Evolutionary conservation across 1,140 invertebrate species (phyloP), one percentile per base, ranked within the genome.

Genomic region (Pogonognathellus flavescens): DNA sequence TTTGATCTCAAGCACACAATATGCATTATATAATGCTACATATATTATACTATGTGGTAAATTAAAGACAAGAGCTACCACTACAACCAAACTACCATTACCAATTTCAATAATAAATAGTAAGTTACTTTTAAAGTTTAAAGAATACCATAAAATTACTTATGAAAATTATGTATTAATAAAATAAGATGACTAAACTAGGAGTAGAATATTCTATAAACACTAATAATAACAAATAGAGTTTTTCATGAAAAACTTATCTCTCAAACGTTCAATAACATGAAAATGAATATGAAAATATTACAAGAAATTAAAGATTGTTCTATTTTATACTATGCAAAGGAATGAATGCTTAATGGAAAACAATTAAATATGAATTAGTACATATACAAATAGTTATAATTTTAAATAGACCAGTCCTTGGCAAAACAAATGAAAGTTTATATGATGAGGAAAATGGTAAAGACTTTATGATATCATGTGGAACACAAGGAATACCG

Each of bases 1-100:
- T 76, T 31, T 76, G 70, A 76, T 76, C 70, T 76, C 70, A 76
- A 76, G 41, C 70, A 76, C 70, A 41, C 41, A 76, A 41, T n/a
- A 76, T 76, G 70, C 70, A 76, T 76, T n/a, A 76, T n/a, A 76
- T 25, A 50, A n/a, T 18, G 22, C 14, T 13, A 76, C 31, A 72
- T 14, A 76, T 31, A 18, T 49, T 76, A 18, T 50, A 76, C 11
- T 76, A 57, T n/a, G n/a, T n/a, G 11, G 53, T 57, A 57, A n/a
- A 14, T 57, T 57, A 76, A 72, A 70, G 25, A 70, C 66, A 70
- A 76, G 70, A 50, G 70, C 70, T 76, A 76, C 22, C 9, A 76
- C 70, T 76, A 41, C 41, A 76, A 66, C 20, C 13, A 13, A 31
- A 62, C 20, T 9, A 62, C 25, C 25, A 66, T 66, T 66, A 66